These are phyloP conservation scores for Metallyticus violacea DNA, from an alignment of 2,888 invertebrate genomes.

Conservation along the genomic window DNA sequence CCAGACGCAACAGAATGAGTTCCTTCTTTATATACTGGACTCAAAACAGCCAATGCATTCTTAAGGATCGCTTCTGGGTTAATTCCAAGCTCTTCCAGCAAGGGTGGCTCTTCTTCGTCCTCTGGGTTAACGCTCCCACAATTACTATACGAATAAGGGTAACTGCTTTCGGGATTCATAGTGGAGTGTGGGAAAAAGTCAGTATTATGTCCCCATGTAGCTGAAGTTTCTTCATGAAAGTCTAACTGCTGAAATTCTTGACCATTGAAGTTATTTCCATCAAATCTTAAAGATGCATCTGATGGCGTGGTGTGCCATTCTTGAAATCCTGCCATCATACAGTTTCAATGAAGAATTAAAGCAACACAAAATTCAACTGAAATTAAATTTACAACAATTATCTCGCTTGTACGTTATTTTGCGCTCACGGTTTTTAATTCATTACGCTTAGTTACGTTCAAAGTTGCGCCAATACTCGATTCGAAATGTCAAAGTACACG, in stretches of 20 bases:
- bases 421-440: no score
- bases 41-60: constrained; percentile 85
- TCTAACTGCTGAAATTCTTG: neutral
- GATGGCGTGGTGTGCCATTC: neutral
- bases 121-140: neutral
- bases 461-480: no score
- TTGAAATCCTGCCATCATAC: neutral
- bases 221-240: neutral
- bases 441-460: no score
- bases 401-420: no score
- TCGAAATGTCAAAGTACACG: no score
- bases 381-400: no score
- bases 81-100: constrained; percentile 88
- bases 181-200: neutral
- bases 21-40: constrained; percentile 58
- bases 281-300: neutral
- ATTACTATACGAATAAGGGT: neutral
- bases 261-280: neutral
- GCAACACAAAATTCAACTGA: no score
- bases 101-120: constrained; percentile 75
- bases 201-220: neutral
- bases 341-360: no score
- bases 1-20: constrained; percentile 67
- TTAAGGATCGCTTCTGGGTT: constrained; percentile 85
- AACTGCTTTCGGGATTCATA: neutral